Conservation (phyloP, 1,140 invertebrate species). For the Coenobita brevimanus region DNA sequence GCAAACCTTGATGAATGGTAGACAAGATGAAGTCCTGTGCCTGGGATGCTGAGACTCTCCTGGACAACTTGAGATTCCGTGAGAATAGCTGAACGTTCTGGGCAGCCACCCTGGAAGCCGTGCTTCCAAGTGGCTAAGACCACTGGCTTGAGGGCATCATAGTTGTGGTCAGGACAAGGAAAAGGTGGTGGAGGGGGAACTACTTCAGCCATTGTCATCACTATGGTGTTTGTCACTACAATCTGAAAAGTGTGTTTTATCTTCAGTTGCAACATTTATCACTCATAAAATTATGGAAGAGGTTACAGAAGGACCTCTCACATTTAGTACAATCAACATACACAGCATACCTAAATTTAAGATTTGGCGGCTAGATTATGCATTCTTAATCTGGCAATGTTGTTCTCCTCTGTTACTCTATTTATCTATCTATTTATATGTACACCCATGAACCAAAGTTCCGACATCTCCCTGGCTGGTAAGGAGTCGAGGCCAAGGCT, state of each 20-base stretch:
- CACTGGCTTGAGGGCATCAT: slow-evolving; percentile 94
- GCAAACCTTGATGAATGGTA: slow-evolving; percentile 90
- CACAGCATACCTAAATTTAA: too few species aligned
- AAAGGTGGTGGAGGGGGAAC: slow-evolving; percentile 76
- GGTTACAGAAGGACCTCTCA: too few species aligned
- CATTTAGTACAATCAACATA: too few species aligned
- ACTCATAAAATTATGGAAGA: not conserved
- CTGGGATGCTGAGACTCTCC: slow-evolving; percentile 93
- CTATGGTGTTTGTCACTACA: slow-evolving; percentile 89
- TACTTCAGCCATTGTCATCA: slow-evolving; percentile 89
- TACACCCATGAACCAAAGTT: too few species aligned
- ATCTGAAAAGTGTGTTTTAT: slow-evolving; percentile 76
- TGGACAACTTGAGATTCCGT: slow-evolving; percentile 95
- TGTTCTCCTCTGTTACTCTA: too few species aligned
- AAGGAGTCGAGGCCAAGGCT: too few species aligned
- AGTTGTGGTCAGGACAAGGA: slow-evolving; percentile 92
- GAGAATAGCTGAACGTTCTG: slow-evolving; percentile 90
- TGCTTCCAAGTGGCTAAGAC: slow-evolving; percentile 97
- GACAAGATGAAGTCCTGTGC: slow-evolving; percentile 92
- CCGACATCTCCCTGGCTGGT: too few species aligned
- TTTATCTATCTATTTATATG: too few species aligned
- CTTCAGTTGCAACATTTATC: not conserved
- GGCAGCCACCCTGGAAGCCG: slow-evolving; percentile 95
- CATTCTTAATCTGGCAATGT: too few species aligned
- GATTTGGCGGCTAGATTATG: too few species aligned